These are phyloP conservation scores for Neolamprologus devosi DNA, from an alignment of 2,113 vertebrate genomes.

Conservation along the genomic window DNA sequence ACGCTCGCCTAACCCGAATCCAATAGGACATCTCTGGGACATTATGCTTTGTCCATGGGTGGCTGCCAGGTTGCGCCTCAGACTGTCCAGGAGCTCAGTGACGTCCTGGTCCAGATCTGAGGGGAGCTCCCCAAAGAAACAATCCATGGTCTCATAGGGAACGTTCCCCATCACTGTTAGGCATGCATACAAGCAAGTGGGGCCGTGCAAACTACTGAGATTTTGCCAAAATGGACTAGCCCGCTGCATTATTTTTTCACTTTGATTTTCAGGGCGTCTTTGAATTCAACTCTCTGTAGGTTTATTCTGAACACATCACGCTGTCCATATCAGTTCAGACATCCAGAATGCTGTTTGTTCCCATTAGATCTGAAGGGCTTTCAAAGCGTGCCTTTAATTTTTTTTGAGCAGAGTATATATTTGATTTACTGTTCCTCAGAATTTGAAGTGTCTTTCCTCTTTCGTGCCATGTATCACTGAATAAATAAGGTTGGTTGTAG, in stretches of 20 bases:
- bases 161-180: fast-evolving
- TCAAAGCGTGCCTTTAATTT: background rate
- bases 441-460: background rate
- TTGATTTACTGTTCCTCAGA: background rate
- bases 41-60: background rate
- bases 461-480: background rate
- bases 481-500: background rate
- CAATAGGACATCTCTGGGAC: background rate
- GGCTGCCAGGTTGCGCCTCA: background rate
- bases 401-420: background rate
- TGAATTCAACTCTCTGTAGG: background rate
- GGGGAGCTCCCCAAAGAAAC: background rate
- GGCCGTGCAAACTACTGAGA: background rate
- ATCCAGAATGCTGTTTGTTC: background rate
- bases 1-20: background rate
- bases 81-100: background rate
- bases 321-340: background rate
- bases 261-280: background rate
- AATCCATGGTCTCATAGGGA: background rate
- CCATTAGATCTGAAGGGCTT: background rate
- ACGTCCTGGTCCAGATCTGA: background rate
- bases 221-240: background rate
- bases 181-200: fast-evolving
- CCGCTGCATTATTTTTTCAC: background rate
- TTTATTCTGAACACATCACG: background rate